Evolutionary conservation across 2,888 invertebrate species (phyloP).

Genomic region (Phymatocera aterrima): DNA sequence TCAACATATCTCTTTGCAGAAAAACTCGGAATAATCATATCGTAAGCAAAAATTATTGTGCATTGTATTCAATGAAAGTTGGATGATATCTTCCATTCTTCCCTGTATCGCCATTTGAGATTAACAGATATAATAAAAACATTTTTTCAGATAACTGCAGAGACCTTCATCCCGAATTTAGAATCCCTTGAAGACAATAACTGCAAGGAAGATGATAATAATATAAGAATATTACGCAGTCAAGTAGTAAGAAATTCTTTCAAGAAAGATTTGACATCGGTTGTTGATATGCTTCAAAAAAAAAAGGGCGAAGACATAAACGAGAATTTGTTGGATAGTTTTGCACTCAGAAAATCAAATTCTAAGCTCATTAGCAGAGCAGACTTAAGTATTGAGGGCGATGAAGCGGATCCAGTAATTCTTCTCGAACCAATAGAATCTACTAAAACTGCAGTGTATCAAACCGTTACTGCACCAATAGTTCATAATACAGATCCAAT

Average conservation of each 20-base stretch:
- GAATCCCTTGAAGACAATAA: not conserved
- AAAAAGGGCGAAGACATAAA: conserved; percentile 45
- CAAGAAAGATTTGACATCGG: conserved; percentile 61
- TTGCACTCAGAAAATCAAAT: not conserved
- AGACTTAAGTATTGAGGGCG: not conserved
- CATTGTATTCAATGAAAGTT: no score
- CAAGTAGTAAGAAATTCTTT: conserved; percentile 53
- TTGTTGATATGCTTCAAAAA: conserved; percentile 60
- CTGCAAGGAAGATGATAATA: conserved; percentile 41
- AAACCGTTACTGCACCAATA: conserved; percentile 76
- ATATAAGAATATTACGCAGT: conserved; percentile 59
- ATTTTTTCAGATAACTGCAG: conserved; percentile 4
- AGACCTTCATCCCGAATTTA: not conserved
- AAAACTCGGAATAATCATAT: conserved; percentile 74
- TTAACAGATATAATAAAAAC: not conserved
- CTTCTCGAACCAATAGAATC: conserved; percentile 78
- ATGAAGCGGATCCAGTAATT: conserved; percentile 50
- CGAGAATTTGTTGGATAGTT: not conserved
- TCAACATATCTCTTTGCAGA: conserved; percentile 74
- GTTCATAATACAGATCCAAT: conserved; percentile 75
- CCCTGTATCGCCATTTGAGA: no score
- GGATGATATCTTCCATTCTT: no score
- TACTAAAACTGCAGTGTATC: conserved; percentile 81
- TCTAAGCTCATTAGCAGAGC: not conserved
- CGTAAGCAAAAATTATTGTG: conserved; percentile 72